These are phyloP conservation scores for Geotria australis DNA, from an alignment of 2,797 vertebrate species.

Conservation along the genomic window DNA sequence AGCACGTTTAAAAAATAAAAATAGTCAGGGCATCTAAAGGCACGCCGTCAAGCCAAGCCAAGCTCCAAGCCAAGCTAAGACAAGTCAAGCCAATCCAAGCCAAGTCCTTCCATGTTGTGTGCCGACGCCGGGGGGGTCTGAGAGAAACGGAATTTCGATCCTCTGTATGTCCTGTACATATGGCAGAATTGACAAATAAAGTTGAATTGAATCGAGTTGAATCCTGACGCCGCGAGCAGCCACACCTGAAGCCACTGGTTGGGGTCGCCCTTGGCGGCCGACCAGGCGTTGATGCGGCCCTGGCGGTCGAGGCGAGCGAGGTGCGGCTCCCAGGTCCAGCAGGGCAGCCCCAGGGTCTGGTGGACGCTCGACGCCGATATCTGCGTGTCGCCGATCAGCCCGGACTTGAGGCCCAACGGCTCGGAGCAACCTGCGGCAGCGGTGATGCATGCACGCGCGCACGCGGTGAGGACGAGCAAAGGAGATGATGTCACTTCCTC, in stretches of 20 bases:
- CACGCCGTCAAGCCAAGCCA: too few species aligned
- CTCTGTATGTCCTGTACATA: too few species aligned
- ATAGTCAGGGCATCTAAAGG: too few species aligned
- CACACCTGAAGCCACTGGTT: slow-evolving; percentile 77
- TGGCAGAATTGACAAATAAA: too few species aligned
- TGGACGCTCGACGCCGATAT: slow-evolving; percentile 50
- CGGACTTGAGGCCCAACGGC: slow-evolving; percentile 59
- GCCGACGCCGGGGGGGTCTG: too few species aligned
- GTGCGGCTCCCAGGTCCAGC: slow-evolving; percentile 61
- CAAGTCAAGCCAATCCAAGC: too few species aligned
- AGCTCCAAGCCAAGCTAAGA: too few species aligned
- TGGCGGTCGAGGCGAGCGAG: slow-evolving; percentile 53
- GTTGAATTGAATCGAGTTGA: too few species aligned
- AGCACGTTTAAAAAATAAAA: too few species aligned
- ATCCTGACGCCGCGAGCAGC: too few species aligned
- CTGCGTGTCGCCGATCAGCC: slow-evolving; percentile 32
- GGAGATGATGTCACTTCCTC: slow-evolving; percentile 4
- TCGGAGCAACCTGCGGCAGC: slow-evolving; percentile 61
- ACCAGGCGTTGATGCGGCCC: slow-evolving; percentile 83
- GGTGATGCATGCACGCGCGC: slow-evolving; percentile 10
- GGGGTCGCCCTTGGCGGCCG: slow-evolving; percentile 22
- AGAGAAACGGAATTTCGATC: too few species aligned
- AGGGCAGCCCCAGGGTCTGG: slow-evolving; percentile 56
- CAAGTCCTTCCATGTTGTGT: too few species aligned
- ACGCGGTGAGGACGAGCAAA: slow-evolving; percentile 7